Base-by-base conservation (phyloP, 1,140 invertebrate species). In the Anastrepha obliqua region DNA sequence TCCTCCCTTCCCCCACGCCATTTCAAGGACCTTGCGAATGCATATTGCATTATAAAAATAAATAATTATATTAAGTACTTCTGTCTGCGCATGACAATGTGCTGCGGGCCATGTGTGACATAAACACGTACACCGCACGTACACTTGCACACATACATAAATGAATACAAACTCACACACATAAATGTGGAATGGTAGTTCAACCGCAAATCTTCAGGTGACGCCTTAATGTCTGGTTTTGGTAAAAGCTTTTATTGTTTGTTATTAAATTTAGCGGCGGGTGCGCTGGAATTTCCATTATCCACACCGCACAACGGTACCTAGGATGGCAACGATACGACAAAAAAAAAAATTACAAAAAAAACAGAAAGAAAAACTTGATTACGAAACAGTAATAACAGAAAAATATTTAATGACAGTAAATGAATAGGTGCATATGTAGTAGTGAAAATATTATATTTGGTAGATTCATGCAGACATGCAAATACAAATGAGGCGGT, bases 231-330 rank as follows among this genome's bases (percentile, higher is more conserved):
- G 74, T 81, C 74, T 81, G 74, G 74, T 81, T 81, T 81, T 81
- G 74, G 74, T 81, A 81, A 81, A 81, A 81, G 74, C 74, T 81
- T 81, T 81, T 81, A 81, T 81, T 81, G 74, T 81, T 81, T 81
- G 74, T 81, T 81, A 81, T 81, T 81, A 55, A 81, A 81, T 81
- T 81, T 81, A 81, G 20, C 20, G 74, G 74, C 51, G 74, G 74
- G 74, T 81, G 74, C 47, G 74, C 74, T 81, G 74, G 74, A 55
- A 81, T 81, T 74, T 81, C 74, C 74, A 81, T 81, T 81, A 81
- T 81, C 44, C 74, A 81, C 74, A 81, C 74, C 29, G 29, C 74
- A 81, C 42, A 74, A 47, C 20, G 20, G 64, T 20, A 67, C 6
- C 11, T 20, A 5, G 7, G 15, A 67, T 58, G 74, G n/a, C 13